These are phyloP conservation scores for Rhegmatorhina hoffmannsi DNA, from an alignment of 2,113 vertebrate genomes.

Conservation along the genomic window DNA sequence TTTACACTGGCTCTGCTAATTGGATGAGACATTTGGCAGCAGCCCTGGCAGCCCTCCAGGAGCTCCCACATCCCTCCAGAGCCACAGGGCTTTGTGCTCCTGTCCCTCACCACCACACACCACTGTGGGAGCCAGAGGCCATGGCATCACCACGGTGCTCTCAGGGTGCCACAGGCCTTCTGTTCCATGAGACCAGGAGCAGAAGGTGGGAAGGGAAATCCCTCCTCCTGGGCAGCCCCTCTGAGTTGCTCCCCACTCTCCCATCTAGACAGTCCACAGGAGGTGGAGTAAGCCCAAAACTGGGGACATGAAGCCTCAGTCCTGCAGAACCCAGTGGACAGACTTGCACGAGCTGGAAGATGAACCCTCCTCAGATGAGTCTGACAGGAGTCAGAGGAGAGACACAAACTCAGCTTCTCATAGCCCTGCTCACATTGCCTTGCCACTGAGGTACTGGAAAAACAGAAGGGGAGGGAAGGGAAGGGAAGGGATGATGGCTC, in stretches of 20 bases:
- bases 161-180: not conserved
- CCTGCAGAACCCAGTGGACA: not conserved
- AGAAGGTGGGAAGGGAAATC: not conserved
- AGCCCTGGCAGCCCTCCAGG: not conserved
- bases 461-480: too few relatives aligned
- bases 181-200: not conserved
- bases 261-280: rapidly evolving
- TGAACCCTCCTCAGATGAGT: not conserved
- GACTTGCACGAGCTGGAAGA: not conserved
- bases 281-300: not conserved
- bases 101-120: not conserved
- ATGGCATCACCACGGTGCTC: not conserved
- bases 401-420: not conserved
- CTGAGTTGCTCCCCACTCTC: not conserved
- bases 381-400: not conserved
- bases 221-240: not conserved
- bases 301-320: not conserved
- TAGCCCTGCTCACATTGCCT: not conserved
- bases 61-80: not conserved
- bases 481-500: not conserved
- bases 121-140: not conserved
- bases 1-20: not conserved
- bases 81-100: not conserved
- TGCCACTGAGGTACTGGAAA: too few relatives aligned
- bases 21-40: not conserved